Evolutionary conservation across 1,140 invertebrate genomes (phyloP), one percentile per base, ranked within the genome.

Genomic region (Drosophila ironensis): DNA sequence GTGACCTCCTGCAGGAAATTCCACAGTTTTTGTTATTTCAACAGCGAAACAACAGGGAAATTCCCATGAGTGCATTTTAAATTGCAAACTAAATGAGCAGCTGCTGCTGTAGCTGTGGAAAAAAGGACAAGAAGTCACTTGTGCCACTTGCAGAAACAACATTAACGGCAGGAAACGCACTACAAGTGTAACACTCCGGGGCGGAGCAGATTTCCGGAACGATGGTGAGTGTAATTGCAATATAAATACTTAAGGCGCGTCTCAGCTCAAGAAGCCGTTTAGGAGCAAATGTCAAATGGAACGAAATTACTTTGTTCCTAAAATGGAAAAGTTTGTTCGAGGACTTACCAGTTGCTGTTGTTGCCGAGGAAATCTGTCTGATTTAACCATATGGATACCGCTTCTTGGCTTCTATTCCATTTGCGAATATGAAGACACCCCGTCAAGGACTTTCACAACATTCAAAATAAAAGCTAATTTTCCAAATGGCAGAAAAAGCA

Each of bases 181-280:
- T 8, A 22, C 17, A 24, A 12, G 14, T 14, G 22, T 9, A 30
- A 20, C 14, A 22, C n/a, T 19, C n/a, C 20, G 24, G 22, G 47
- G 28, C 22, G 16, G 12, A 40, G 11, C 17, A 38, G 16, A 25
- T 19, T 46, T 51, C 25, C 25, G 22, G 37, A 20, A 69, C 19
- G 38, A 59, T 77, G 52, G 48, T 59, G 50, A 48, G 54, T 69
- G 30, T 78, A 78, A 82, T 78, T 73, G 70, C 59, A 78, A 61
- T 67, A 56, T 66, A 73, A 82, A 78, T 78, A 73, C 59, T 82
- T 59, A 56, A 71, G 81, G 33, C 20, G 40, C 28, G 56, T 30
- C 22, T 50, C 37, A 40, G 17, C 28, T 28, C 19, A 27, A 53
- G 68, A 84, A 82, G 73, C 73, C 78, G 54, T 73, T 70, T 37